Conservation (phyloP, 2,888 invertebrate genomes). For the Lordiphosa andalusiaca region DNA sequence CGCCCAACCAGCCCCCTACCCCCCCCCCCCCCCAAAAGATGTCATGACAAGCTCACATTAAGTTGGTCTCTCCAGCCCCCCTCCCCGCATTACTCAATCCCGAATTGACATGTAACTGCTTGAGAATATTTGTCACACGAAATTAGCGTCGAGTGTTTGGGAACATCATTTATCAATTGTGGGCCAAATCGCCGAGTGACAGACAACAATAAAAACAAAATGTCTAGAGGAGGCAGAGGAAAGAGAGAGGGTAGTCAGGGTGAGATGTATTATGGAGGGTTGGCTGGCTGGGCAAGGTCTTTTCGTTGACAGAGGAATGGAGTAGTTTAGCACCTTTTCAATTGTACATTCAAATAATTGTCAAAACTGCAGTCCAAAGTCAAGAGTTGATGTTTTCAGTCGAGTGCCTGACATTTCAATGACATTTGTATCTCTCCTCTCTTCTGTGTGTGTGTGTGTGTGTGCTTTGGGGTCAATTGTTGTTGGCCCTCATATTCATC, state of each 20-base stretch:
- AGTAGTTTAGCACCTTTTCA: no score
- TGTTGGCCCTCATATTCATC: conserved; percentile 14
- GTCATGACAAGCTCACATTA: conserved; percentile 58
- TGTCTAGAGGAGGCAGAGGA: background rate
- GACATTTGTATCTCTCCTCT: conserved; percentile 43
- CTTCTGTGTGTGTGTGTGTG: no score
- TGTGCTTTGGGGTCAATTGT: conserved; percentile 21
- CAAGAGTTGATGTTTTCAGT: conserved; percentile 21
- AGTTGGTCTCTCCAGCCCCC: conserved; percentile 11
- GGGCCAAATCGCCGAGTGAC: conserved; percentile 43
- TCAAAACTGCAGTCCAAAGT: conserved; percentile 28
- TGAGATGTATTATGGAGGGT: conserved; percentile 4
- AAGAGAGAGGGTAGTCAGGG: conserved; percentile 11
- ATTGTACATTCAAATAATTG: conserved; percentile 13
- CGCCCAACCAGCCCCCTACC: no score
- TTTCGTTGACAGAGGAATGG: no score
- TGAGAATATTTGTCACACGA: conserved; percentile 59
- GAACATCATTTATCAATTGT: conserved; percentile 41
- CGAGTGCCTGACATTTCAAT: conserved; percentile 34
- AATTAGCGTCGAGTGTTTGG: conserved; percentile 50
- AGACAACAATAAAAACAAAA: conserved; percentile 64
- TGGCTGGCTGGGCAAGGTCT: no score
- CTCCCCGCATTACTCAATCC: background rate
- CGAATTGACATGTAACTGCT: conserved; percentile 53
- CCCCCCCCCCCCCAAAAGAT: conserved; percentile 9